Evolutionary conservation across 2,888 invertebrate genomes (phyloP).

Genomic region (Ecdyonurus torrentis): DNA sequence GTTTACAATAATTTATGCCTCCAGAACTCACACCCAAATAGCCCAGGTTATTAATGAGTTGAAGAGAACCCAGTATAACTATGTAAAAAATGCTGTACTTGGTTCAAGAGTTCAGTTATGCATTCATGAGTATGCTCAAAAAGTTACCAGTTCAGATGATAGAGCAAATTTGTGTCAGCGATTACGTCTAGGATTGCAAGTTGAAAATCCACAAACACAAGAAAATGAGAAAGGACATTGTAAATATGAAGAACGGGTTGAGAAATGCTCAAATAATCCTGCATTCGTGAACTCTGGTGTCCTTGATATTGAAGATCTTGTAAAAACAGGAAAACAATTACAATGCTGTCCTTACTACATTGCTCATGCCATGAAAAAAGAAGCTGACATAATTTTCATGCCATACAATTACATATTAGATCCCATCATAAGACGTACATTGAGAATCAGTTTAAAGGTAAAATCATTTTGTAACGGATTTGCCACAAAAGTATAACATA

Average conservation of each 20-base stretch:
- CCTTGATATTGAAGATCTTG: conserved; percentile 86
- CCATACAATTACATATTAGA: conserved; percentile 97
- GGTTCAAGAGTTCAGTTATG: conserved; percentile 96
- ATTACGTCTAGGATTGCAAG: neutral
- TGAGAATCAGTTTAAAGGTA: too few relatives aligned
- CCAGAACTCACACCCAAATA: conserved; percentile 91
- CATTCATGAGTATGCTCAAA: conserved; percentile 80
- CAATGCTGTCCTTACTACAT: conserved; percentile 91
- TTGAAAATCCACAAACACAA: too few relatives aligned
- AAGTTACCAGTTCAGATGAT: conserved; percentile 54
- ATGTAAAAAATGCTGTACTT: conserved; percentile 69
- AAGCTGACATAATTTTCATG: conserved; percentile 90
- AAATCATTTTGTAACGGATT: too few relatives aligned
- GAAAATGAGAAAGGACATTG: too few relatives aligned
- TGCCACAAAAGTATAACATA: too few relatives aligned
- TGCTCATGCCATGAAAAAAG: conserved; percentile 65
- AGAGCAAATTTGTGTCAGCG: conserved; percentile 36
- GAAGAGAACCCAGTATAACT: conserved; percentile 65
- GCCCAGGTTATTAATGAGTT: conserved; percentile 91
- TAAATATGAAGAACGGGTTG: conserved; percentile 48
- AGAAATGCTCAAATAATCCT: conserved; percentile 31
- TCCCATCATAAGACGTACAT: conserved; percentile 62
- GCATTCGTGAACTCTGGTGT: conserved; percentile 24
- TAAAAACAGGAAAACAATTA: conserved; percentile 57
- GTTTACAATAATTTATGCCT: conserved; percentile 64